phyloP scores from a whole-genome alignment of 2,113 vertebrate species.

The Acrocephalus kingi region DNA sequence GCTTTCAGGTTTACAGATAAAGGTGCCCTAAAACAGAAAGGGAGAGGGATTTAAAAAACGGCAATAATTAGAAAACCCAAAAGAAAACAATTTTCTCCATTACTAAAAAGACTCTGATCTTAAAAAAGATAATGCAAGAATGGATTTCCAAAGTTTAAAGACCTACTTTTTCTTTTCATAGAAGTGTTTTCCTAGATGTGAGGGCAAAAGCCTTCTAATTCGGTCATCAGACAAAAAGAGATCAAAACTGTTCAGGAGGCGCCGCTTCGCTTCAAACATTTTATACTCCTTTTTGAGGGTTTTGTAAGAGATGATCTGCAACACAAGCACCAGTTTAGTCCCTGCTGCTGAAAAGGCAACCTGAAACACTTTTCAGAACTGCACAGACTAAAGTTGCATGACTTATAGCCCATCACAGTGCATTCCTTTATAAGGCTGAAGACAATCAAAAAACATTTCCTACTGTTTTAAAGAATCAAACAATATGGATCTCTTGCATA shows the following conservation, averaged over 20 bases:
- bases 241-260: constrained; percentile 82
- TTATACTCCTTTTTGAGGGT: constrained; percentile 86
- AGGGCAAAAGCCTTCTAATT: constrained; percentile 82
- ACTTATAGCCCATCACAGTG: no score
- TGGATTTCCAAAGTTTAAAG: background rate
- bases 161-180: constrained; percentile 85
- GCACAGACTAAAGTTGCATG: background rate
- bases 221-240: constrained; percentile 86
- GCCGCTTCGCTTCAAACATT: constrained; percentile 84
- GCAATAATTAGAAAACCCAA: background rate
- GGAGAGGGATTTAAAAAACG: background rate
- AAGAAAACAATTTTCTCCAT: background rate
- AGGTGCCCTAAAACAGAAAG: constrained; percentile 72
- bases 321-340: background rate
- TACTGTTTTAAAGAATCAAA: background rate
- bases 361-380: background rate
- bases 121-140: background rate
- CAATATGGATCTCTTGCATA: background rate
- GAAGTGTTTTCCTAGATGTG: constrained; percentile 88
- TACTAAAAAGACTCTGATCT: background rate
- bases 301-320: constrained; percentile 85
- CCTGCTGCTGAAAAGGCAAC: background rate
- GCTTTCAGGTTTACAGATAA: constrained; percentile 80
- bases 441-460: background rate
- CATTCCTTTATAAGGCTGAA: background rate